Base-by-base conservation (phyloP, 1,140 invertebrate species). In the Spodoptera frugiperda region DNA sequence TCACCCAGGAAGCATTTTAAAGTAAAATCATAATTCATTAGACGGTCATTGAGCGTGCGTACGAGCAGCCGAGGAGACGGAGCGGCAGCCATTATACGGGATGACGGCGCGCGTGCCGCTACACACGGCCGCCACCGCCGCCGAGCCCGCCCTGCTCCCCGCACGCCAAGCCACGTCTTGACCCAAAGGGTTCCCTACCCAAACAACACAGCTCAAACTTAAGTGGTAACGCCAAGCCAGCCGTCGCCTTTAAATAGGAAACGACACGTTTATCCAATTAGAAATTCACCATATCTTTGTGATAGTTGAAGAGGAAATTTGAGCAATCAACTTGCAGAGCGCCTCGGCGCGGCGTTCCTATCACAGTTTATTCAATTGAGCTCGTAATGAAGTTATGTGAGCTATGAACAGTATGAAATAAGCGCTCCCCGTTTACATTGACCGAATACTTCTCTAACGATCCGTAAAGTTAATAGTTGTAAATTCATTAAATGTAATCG, bases 281-380 rank as follows among this genome's bases (percentile, higher is more conserved):
- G 92, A 94, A 94, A 94, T 94, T 94, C 92, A 94, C 92, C 92
- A 93, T 94, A 94, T 94, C 92, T 93, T 92, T 92, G 92, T 94
- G 91, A 93, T 91, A 93, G 91, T 91, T 91, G 91, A 93, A 91
- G 86, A 94, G 92, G 92, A 94, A 93, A 93, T 92, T 94, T 90
- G 90, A 94, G 92, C 91, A 93, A 94, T 94, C 91, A 91, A 89
- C 87, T 90, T 90, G 90, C 90, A 88, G 88, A 92, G 90, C 90
- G 89, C 89, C 89, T 91, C 90, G 78, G 87, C 87, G 89, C 90
- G 78, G 87, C 87, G 89, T 90, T 92, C 89, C 92, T 93, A 94
- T 94, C 89, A 91, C 91, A 92, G 91, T 92, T 94, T 94, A 94
- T 94, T 92, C 91, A 94, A 94, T 94, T 94, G 92, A 92, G 87